Evolutionary conservation across 2,888 invertebrate genomes (phyloP).

Genomic region (Agrotis puta): DNA sequence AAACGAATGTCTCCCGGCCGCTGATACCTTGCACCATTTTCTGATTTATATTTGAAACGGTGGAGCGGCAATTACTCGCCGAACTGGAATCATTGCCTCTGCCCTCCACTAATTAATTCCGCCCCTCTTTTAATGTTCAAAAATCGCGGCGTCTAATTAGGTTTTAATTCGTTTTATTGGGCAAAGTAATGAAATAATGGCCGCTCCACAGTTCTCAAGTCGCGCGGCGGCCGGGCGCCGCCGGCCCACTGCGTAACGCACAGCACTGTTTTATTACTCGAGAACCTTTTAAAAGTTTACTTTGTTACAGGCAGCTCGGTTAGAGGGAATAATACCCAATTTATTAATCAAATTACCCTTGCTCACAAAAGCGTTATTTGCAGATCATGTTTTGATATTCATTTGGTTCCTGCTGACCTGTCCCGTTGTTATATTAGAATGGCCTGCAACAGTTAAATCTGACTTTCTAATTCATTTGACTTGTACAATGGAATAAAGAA

Average conservation of each 20-base stretch:
- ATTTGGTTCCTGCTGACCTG: not conserved
- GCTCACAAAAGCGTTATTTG: constrained; percentile 5
- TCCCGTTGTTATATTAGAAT: not conserved
- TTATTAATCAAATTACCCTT: constrained; percentile 44
- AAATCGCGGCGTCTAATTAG: constrained; percentile 90
- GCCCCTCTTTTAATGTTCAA: constrained; percentile 90
- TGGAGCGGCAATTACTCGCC: constrained; percentile 85
- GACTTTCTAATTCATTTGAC: not conserved
- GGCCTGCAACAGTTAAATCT: not conserved
- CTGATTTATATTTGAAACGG: constrained; percentile 83
- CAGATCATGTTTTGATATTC: constrained; percentile 4
- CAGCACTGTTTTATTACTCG: constrained; percentile 73
- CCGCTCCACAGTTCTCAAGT: constrained; percentile 74
- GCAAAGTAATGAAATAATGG: constrained; percentile 87
- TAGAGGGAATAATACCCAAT: constrained; percentile 45
- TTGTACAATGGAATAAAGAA: not conserved
- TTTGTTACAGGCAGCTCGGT: constrained; percentile 49
- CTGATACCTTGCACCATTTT: constrained; percentile 53
- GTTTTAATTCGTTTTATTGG: constrained; percentile 91
- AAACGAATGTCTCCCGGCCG: constrained; percentile 11
- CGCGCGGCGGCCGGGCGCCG: constrained; percentile 45
- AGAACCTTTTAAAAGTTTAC: constrained; percentile 67
- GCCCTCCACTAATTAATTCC: constrained; percentile 90
- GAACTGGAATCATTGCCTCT: constrained; percentile 88
- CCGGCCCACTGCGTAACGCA: constrained; percentile 64